Evolutionary conservation across 2,888 invertebrate species (phyloP).

Genomic region (Gryllus longicercus): DNA sequence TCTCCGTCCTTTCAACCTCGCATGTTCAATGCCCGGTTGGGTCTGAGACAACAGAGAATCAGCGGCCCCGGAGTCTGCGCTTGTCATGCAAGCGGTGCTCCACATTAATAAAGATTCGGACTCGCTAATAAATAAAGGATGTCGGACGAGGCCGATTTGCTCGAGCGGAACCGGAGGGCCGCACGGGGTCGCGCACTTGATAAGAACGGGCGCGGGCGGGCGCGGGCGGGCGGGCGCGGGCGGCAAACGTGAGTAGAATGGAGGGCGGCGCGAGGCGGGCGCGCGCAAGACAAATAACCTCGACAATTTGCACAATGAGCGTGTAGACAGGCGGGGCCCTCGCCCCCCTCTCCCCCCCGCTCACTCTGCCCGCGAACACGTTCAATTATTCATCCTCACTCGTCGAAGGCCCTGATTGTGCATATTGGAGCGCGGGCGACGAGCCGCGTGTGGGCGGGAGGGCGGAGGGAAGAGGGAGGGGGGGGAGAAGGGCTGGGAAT

Average conservation of each 20-base stretch:
- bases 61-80: too few relatives aligned
- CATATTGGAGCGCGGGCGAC: background rate
- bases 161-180: background rate
- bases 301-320: slow-evolving; percentile 17
- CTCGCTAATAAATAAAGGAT: background rate
- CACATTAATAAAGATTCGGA: background rate
- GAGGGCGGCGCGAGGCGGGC: background rate
- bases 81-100: background rate
- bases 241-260: slow-evolving; percentile 6
- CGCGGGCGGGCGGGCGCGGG: background rate
- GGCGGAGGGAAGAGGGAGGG: background rate
- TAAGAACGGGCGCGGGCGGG: background rate
- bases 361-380: background rate
- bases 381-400: slow-evolving; percentile 17
- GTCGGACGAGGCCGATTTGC: background rate
- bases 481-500: too few relatives aligned
- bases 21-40: too few relatives aligned
- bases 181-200: background rate
- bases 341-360: background rate
- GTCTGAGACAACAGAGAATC: too few relatives aligned
- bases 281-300: background rate
- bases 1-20: too few relatives aligned
- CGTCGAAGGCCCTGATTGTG: slow-evolving; percentile 17
- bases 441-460: background rate
- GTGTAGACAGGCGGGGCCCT: slow-evolving; percentile 3